Conservation (phyloP, 2,888 invertebrate species). For the Scaeva pyrastri region DNA sequence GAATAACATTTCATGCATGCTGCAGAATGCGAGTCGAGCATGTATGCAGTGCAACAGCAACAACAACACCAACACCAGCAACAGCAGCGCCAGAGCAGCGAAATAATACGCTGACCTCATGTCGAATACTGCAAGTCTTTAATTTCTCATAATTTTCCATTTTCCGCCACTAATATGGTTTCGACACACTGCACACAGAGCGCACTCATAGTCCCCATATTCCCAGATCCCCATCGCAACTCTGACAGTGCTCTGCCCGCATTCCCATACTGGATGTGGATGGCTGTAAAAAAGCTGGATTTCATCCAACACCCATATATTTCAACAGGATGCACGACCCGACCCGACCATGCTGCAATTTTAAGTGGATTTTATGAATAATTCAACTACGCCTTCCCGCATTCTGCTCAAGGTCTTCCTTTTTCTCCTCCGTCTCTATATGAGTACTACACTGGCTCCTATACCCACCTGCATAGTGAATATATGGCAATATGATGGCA, state of each 20-base stretch:
- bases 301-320: slow-evolving; percentile 60
- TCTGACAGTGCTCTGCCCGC: neutral
- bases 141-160: slow-evolving; percentile 75
- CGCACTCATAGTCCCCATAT: slow-evolving; percentile 27
- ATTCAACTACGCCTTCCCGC: slow-evolving; percentile 72
- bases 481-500: neutral
- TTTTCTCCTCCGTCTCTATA: slow-evolving; percentile 6
- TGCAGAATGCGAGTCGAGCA: neutral
- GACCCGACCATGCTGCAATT: slow-evolving; percentile 71
- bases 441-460: too few species aligned
- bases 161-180: slow-evolving; percentile 73
- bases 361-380: slow-evolving; percentile 75
- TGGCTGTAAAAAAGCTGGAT: slow-evolving; percentile 57
- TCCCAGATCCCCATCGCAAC: slow-evolving; percentile 1
- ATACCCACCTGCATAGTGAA: neutral
- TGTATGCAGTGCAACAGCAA: neutral
- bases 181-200: slow-evolving; percentile 51
- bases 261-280: slow-evolving; percentile 13
- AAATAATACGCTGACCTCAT: slow-evolving; percentile 73
- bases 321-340: slow-evolving; percentile 69
- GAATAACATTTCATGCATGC: slow-evolving; percentile 27
- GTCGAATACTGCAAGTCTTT: slow-evolving; percentile 74
- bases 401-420: slow-evolving; percentile 65
- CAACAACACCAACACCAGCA: slow-evolving; percentile 2
- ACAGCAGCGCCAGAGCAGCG: slow-evolving; percentile 4